phyloP scores from a whole-genome alignment of 2,797 vertebrate genomes.

The Gobionotothen gibberifrons region DNA sequence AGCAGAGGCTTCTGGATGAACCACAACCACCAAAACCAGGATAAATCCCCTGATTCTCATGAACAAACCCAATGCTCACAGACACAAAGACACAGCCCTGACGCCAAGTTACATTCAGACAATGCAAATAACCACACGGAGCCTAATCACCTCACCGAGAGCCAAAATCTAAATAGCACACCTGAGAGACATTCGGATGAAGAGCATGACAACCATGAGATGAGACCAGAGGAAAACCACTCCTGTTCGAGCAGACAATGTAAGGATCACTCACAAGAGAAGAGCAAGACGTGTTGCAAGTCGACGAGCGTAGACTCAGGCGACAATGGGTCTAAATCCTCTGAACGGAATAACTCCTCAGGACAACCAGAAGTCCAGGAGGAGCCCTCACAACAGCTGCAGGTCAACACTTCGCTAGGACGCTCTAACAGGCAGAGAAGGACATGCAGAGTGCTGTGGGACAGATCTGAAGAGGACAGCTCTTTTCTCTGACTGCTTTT shows the following conservation, averaged over 20 bases:
- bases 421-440: conserved; percentile 35
- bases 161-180: conserved; percentile 18
- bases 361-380: conserved; percentile 25
- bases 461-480: conserved; percentile 63
- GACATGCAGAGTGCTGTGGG: conserved; percentile 66
- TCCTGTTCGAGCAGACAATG: conserved; percentile 3
- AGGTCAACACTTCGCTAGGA: conserved; percentile 8
- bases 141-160: conserved; percentile 1
- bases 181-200: conserved; percentile 14
- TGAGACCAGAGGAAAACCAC: conserved; percentile 17
- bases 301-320: conserved; percentile 24
- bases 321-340: conserved; percentile 24
- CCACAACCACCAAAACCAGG: conserved; percentile 65
- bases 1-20: conserved; percentile 87
- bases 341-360: conserved; percentile 15
- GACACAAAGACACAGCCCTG: conserved; percentile 8
- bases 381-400: conserved; percentile 35
- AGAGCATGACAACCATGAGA: conserved; percentile 11
- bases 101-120: conserved; percentile 9
- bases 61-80: conserved; percentile 20
- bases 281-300: conserved; percentile 23
- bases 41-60: neutral
- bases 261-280: conserved; percentile 17
- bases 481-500: conserved; percentile 63
- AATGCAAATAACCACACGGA: conserved; percentile 25